Percentiles rank a stretch among this genome's conserved stretches.
Conservation (phyloP, 1,140 invertebrate species). For the Pristionchus pacificus region DNA sequence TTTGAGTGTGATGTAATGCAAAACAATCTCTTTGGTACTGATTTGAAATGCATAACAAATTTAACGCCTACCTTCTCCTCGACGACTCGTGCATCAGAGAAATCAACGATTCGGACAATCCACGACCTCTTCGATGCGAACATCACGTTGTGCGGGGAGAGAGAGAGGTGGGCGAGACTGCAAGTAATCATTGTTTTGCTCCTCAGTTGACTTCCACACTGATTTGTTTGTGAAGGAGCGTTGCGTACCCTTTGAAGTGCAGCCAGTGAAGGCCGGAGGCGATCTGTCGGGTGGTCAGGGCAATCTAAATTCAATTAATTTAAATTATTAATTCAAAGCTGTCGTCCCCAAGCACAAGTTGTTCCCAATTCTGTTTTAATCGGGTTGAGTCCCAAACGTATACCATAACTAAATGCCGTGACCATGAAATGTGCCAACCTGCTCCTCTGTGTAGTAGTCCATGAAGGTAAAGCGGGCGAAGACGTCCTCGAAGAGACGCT, state of each 20-base stretch:
- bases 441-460: slow-evolving; percentile 55
- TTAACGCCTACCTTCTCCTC: slow-evolving; percentile 73
- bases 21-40: slow-evolving; percentile 71
- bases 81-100: slow-evolving; percentile 78
- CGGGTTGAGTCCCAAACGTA: too few species aligned
- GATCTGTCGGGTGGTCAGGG: slow-evolving; percentile 52
- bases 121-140: slow-evolving; percentile 78
- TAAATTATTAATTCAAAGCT: background rate
- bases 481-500: slow-evolving; percentile 53
- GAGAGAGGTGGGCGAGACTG: slow-evolving; percentile 84
- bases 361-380: background rate
- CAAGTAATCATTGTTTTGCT: too few species aligned
- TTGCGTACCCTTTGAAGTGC: slow-evolving; percentile 50
- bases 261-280: slow-evolving; percentile 51
- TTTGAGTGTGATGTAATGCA: too few species aligned
- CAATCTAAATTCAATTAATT: background rate
- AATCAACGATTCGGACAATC: slow-evolving; percentile 82
- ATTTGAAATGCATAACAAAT: slow-evolving; percentile 63
- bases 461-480: slow-evolving; percentile 52
- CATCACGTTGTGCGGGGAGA: slow-evolving; percentile 94
- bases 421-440: slow-evolving; percentile 32
- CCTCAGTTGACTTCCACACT: background rate
- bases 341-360: background rate
- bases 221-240: background rate
- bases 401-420: too few species aligned